These are phyloP conservation scores for Lepidocyrtinus sp. DNA, from an alignment of 2,888 invertebrate species.

Conservation along the genomic window DNA sequence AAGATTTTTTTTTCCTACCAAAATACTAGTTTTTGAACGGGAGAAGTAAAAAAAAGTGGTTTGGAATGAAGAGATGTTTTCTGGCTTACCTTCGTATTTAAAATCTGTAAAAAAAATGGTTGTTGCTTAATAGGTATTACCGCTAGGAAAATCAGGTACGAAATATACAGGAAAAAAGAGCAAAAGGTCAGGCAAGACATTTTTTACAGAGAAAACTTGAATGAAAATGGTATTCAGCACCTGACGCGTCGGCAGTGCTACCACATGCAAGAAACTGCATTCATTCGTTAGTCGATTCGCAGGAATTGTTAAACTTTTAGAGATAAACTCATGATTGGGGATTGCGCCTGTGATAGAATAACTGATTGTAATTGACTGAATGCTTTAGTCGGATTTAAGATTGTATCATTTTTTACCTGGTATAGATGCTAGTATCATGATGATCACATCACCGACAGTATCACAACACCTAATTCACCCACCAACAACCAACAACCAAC, in stretches of 20 bases:
- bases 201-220: conserved; percentile 45
- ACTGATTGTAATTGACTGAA: background rate
- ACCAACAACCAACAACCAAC: too few relatives aligned
- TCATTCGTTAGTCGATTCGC: background rate
- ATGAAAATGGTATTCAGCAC: conserved; percentile 20
- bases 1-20: background rate
- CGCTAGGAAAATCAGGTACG: conserved; percentile 34
- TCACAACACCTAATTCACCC: background rate
- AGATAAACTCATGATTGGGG: conserved; percentile 2
- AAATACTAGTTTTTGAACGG: background rate
- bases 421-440: background rate
- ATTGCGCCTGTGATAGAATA: background rate
- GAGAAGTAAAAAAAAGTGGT: background rate
- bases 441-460: background rate
- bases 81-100: too few relatives aligned
- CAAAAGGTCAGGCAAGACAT: conserved; percentile 43
- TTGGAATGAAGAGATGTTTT: background rate
- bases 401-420: too few relatives aligned
- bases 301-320: conserved; percentile 4
- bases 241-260: background rate
- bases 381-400: background rate
- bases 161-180: conserved; percentile 34
- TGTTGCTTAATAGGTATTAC: conserved; percentile 32
- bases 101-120: background rate
- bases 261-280: background rate